Evolutionary conservation across 2,888 invertebrate genomes (phyloP), one percentile per base, ranked within the genome.

Genomic region (Gymnoscelis rufifasciata): DNA sequence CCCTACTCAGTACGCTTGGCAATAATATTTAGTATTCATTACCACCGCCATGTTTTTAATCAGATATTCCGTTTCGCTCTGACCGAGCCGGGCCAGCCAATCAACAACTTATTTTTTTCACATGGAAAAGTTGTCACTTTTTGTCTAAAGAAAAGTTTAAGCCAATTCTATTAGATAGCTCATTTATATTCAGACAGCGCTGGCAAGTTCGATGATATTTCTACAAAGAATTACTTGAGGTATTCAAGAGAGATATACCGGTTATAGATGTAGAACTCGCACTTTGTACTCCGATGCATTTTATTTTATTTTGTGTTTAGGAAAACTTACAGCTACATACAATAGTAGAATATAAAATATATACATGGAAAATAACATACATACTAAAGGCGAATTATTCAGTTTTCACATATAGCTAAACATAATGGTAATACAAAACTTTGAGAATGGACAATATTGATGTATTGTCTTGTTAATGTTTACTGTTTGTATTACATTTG

Each of bases 141-240:
- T 71, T 67, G 65, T 68, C 57, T 65, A 57, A 65, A 64, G 62
- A 52, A 71, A 74, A 74, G 56, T 77, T 76, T 72, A 59, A 61
- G 66, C 61, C 66, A 74, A 75, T 75, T 77, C 64, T 72, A 71
- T 77, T 75, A 71, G 58, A 64, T 51, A 64, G 54, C 69, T 73
- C 70, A 69, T 78, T 76, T 74, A 68, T 71, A 78, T 78, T 77
- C 76, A 64, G 54, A 56, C 54, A 51, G 55, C 58, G 57, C 51
- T 56, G 60, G 61, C 54, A 62, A 67, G 56, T 64, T 59, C 51
- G 68, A 62, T 68, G 64, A 64, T 64, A 64, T 66, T 64, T 65
- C 52, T 52, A 45, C 39, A 54, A 59, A 60, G 57, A 64, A 64
- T 64, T 62, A 54, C 62, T 58, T 54, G 33, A 47, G 24, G 36